Evolutionary conservation across 1,140 invertebrate genomes (phyloP).

Genomic region (Melitaea cinxia): DNA sequence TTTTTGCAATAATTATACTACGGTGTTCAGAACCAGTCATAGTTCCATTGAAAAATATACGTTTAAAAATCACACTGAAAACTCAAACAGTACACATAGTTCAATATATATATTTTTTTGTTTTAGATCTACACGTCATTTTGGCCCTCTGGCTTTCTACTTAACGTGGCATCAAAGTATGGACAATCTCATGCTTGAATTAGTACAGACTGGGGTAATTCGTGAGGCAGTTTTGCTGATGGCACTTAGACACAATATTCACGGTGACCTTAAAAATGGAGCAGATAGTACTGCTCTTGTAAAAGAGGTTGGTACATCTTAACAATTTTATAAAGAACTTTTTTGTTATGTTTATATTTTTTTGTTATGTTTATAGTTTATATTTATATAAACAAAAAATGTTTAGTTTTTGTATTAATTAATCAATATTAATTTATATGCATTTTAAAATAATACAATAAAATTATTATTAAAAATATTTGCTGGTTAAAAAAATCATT

Average conservation of each 20-base stretch:
- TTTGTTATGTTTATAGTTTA: too few relatives aligned
- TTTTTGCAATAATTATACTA: too few relatives aligned
- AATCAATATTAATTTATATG: too few relatives aligned
- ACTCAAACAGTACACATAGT: not conserved
- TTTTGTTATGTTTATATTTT: too few relatives aligned
- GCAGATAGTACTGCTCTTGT: slow-evolving; percentile 66
- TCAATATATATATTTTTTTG: not conserved
- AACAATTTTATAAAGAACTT: not conserved
- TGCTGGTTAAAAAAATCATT: too few relatives aligned
- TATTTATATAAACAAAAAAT: too few relatives aligned
- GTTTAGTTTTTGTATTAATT: too few relatives aligned
- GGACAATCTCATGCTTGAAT: slow-evolving; percentile 90
- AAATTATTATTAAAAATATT: too few relatives aligned
- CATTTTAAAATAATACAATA: too few relatives aligned
- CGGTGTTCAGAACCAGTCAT: too few relatives aligned
- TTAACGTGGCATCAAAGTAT: slow-evolving; percentile 91
- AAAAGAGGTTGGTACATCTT: slow-evolving; percentile 45
- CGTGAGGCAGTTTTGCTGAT: slow-evolving; percentile 84
- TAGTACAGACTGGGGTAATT: slow-evolving; percentile 83
- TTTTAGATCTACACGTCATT: slow-evolving; percentile 93
- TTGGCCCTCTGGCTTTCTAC: slow-evolving; percentile 94
- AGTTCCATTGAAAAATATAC: too few relatives aligned
- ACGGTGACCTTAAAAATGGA: slow-evolving; percentile 74
- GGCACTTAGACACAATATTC: slow-evolving; percentile 82
- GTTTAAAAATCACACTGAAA: not conserved